A percentile compares a stretch with the other conserved stretches of the same genome.
These are phyloP conservation scores for Drosophila sechellia DNA, from an alignment of 1,140 invertebrate genomes.

Conservation along the genomic window DNA sequence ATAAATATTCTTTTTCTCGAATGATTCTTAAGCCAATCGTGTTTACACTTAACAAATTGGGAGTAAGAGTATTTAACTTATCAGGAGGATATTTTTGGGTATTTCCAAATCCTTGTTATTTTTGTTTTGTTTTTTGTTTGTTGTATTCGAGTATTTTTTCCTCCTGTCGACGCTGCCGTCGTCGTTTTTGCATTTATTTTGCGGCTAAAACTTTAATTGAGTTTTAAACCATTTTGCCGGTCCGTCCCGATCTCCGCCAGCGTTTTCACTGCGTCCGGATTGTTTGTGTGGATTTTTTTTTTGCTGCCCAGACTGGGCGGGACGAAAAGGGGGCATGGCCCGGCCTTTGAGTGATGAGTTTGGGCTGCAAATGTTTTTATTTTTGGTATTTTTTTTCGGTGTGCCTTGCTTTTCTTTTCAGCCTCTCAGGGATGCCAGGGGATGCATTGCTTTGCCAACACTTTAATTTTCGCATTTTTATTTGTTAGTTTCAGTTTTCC, in stretches of 20 bases:
- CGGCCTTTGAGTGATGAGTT: slow-evolving; percentile 74
- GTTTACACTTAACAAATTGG: neutral
- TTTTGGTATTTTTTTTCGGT: slow-evolving; percentile 17
- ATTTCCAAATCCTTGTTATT: slow-evolving; percentile 44
- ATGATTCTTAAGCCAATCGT: neutral
- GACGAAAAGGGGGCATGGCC: slow-evolving; percentile 6
- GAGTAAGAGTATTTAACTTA: slow-evolving; percentile 10
- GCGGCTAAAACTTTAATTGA: slow-evolving; percentile 84
- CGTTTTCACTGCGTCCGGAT: slow-evolving; percentile 29
- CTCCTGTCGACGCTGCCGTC: slow-evolving; percentile 53
- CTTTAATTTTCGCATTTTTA: slow-evolving; percentile 45
- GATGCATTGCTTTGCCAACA: slow-evolving; percentile 34
- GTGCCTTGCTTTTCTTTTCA: slow-evolving; percentile 19
- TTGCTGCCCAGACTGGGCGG: slow-evolving; percentile 13
- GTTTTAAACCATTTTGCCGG: slow-evolving; percentile 81
- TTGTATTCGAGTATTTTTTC: slow-evolving; percentile 40
- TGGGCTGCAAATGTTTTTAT: slow-evolving; percentile 49
- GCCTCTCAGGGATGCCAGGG: slow-evolving; percentile 11
- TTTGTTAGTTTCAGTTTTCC: slow-evolving; percentile 17
- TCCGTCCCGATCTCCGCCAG: slow-evolving; percentile 35
- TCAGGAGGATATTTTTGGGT: neutral
- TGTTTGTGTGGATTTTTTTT: slow-evolving; percentile 59
- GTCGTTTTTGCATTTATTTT: slow-evolving; percentile 82
- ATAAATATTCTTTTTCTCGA: too few species aligned
- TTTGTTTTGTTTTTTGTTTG: slow-evolving; percentile 25